These are phyloP conservation scores for Drosophila littoralis DNA, from an alignment of 1,140 invertebrate genomes.

Conservation along the genomic window DNA sequence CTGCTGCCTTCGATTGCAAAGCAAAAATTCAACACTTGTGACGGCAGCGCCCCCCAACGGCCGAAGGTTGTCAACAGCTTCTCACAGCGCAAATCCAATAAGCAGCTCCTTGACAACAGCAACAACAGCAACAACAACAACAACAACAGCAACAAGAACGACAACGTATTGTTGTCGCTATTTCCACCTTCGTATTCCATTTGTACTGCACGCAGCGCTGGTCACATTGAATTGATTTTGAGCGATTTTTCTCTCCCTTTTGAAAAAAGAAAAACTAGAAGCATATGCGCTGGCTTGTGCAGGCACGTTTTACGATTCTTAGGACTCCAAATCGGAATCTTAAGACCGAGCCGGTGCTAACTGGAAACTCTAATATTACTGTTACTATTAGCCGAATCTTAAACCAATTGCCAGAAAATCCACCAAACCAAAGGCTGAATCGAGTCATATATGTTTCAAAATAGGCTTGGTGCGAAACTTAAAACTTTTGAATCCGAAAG, in stretches of 20 bases:
- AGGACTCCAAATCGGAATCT: too few species aligned
- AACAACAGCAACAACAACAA: slow-evolving; percentile 34
- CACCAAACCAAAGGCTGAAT: too few species aligned
- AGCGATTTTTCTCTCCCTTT: slow-evolving; percentile 51
- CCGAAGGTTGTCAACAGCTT: slow-evolving; percentile 56
- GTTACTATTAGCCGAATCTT: too few species aligned
- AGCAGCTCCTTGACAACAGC: slow-evolving; percentile 54
- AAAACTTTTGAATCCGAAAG: too few species aligned
- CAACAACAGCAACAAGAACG: not conserved
- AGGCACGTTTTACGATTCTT: too few species aligned
- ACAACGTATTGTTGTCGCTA: slow-evolving; percentile 62
- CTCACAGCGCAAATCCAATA: slow-evolving; percentile 70
- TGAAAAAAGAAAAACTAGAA: slow-evolving; percentile 8
- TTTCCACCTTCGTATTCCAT: slow-evolving; percentile 63
- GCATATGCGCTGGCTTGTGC: slow-evolving; percentile 13
- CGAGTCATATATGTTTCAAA: too few species aligned
- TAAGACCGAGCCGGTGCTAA: too few species aligned
- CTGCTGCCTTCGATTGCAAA: slow-evolving; percentile 10
- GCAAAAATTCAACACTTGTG: slow-evolving; percentile 27
- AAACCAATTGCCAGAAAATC: too few species aligned
- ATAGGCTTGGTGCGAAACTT: too few species aligned
- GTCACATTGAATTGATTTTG: slow-evolving; percentile 76
- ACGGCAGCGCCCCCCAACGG: slow-evolving; percentile 13
- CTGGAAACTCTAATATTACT: too few species aligned
- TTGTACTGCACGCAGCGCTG: slow-evolving; percentile 40